Evolutionary conservation across 53 echinoderm and acorn worm genomes (phyloP).

Genomic region (Zoroaster sp.): DNA sequence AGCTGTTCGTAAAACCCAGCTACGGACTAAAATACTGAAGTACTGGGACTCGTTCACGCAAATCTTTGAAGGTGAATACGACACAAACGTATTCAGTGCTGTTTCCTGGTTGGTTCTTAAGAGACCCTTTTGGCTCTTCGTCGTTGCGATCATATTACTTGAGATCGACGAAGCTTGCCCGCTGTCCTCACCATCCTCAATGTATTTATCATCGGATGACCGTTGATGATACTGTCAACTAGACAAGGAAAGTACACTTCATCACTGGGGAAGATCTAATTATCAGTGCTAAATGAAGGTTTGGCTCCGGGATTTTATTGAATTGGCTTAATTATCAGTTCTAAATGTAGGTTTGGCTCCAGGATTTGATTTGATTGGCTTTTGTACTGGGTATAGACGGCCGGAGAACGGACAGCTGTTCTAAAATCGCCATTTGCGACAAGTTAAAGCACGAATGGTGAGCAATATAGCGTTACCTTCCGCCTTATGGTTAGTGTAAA

Average conservation of each 20-base stretch:
- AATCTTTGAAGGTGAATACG: background rate
- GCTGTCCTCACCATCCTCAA: background rate
- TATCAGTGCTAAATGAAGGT: conserved; percentile 8
- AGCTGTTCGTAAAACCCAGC: background rate
- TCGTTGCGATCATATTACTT: background rate
- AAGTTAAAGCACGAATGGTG: too few species aligned
- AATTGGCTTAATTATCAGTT: background rate
- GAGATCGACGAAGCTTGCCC: background rate
- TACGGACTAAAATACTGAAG: background rate
- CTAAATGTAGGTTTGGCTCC: too few species aligned
- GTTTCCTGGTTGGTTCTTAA: background rate
- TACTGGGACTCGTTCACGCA: background rate
- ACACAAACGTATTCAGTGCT: background rate
- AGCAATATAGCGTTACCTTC: too few species aligned
- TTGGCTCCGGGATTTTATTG: background rate
- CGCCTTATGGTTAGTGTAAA: too few species aligned
- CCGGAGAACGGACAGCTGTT: too few species aligned
- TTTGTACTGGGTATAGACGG: too few species aligned
- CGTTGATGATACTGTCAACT: background rate
- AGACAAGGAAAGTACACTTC: background rate
- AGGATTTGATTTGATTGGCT: too few species aligned
- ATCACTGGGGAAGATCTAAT: background rate
- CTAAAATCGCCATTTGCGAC: too few species aligned
- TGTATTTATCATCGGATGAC: background rate
- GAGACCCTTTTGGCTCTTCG: background rate